Evolutionary conservation across 2,888 invertebrate genomes (phyloP).

Genomic region (Hipparchia sbordonii): DNA sequence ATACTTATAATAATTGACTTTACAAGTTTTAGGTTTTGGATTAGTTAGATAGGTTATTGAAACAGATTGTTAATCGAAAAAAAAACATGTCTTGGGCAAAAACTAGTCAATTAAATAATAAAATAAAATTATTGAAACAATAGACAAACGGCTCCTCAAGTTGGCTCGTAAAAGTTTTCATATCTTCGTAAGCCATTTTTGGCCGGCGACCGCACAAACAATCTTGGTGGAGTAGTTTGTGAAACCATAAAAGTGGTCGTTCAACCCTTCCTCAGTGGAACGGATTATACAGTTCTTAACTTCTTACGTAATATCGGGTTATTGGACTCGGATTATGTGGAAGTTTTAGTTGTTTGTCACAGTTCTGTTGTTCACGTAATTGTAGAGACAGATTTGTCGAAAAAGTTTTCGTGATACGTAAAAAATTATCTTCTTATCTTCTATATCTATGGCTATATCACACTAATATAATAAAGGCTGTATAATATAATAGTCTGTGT

Average conservation of each 20-base stretch:
- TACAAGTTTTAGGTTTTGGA: no score
- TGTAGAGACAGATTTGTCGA: background rate
- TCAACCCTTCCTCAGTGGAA: conserved; percentile 28
- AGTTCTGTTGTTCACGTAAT: background rate
- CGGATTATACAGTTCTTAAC: conserved; percentile 22
- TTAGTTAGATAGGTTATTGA: no score
- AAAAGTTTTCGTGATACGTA: background rate
- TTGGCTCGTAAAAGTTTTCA: conserved; percentile 22
- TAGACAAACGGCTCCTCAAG: conserved; percentile 12
- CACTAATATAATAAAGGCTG: no score
- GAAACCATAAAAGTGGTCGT: conserved; percentile 32
- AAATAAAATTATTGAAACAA: conserved; percentile 3
- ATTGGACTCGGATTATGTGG: conserved; percentile 11
- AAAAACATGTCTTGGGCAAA: background rate
- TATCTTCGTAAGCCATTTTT: conserved; percentile 16
- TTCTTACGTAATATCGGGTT: conserved; percentile 18
- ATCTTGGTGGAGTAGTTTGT: conserved; percentile 20
- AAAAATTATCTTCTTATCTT: no score
- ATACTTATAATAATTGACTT: no score
- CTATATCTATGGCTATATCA: no score
- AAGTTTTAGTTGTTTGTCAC: conserved; percentile 7
- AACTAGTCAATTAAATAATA: conserved; percentile 17
- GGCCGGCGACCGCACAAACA: conserved; percentile 19
- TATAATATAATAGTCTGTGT: no score
- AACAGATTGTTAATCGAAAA: no score